Base-by-base conservation (phyloP, 2,113 vertebrate species). In the Hystrix cristata region DNA sequence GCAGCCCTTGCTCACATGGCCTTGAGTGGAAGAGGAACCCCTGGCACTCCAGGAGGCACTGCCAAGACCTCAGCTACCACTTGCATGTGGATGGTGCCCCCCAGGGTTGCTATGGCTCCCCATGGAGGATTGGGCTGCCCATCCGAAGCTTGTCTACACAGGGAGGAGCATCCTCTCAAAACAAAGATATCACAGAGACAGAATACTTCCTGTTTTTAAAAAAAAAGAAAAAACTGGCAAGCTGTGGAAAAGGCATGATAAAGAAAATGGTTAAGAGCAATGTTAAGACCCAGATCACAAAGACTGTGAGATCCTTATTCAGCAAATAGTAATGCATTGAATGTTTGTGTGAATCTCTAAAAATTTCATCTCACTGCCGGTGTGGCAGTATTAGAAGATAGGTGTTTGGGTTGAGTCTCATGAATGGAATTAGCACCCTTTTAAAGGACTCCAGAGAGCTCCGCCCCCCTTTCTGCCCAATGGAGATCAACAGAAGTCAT, bases 61-160 rank as follows among this genome's bases (percentile, higher is more conserved):
- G 98, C 96, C 97, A 98, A 95, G 98, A 98, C 91, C 96, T 97
- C 93, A 98, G 98, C 96, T 98, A 98, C 86, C 98, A 97, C 87
- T 94, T 98, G 96, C 98, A 98, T 93, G 95, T 97, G 96, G 97
- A 97, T 38, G 96, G 90, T 92, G 81, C 29, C 92, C 62, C 96
- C 62, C 96, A 97, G 1, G 97, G 95, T 92, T 95, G 80, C 92
- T 98, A 95, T 96, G 93, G 87, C 83, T 82, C 62, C 89, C 91
- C 67, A 21, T 11, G 43, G 89, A 98, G 81, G 95, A 98, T 4
- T 85, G 69, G 43, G 46, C 90, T 48, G 71, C 67, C 62, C 69
- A 64, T 67, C 65, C 79, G 59, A 78, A 87, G 80, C 62, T 53
- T 96, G 38, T 81, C 59, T 21, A 14, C 46, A 11, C 25, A 48